A percentile compares a stretch with the other conserved stretches of the same genome.
Conservation (phyloP, 2,888 invertebrate genomes). For the Leucophenga maculata region DNA sequence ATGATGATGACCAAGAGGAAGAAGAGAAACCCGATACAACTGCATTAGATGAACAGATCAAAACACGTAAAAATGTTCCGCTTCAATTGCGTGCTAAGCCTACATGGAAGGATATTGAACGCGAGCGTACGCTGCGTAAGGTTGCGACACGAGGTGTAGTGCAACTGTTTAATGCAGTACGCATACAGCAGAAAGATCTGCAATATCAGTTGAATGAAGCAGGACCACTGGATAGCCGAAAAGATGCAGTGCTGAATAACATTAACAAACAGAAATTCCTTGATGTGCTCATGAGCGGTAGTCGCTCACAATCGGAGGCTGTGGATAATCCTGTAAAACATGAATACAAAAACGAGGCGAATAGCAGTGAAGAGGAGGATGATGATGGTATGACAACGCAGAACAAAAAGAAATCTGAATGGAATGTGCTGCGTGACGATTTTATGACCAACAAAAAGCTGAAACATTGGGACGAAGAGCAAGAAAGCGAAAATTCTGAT, state of each 20-base stretch:
- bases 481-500: conserved; percentile 41
- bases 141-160: conserved; percentile 94
- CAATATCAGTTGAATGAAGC: conserved; percentile 80
- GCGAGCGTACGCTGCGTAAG: conserved; percentile 83
- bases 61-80: conserved; percentile 72
- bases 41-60: conserved; percentile 50
- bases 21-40: conserved; percentile 71
- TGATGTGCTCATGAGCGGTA: conserved; percentile 82
- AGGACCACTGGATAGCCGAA: conserved; percentile 83
- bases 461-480: conserved; percentile 91
- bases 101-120: conserved; percentile 81
- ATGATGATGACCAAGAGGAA: neutral
- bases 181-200: conserved; percentile 86
- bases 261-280: conserved; percentile 82
- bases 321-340: conserved; percentile 73
- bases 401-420: conserved; percentile 72
- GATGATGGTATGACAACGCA: conserved; percentile 44
- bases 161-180: conserved; percentile 92
- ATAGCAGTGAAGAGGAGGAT: conserved; percentile 70
- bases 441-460: conserved; percentile 91
- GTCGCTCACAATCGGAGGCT: conserved; percentile 74
- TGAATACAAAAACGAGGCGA: conserved; percentile 73
- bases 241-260: conserved; percentile 83
- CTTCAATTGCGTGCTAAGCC: conserved; percentile 81
- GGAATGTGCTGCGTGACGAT: conserved; percentile 84